Base-by-base conservation (phyloP, 2,113 vertebrate species). In the Pomatostomus ruficeps region DNA sequence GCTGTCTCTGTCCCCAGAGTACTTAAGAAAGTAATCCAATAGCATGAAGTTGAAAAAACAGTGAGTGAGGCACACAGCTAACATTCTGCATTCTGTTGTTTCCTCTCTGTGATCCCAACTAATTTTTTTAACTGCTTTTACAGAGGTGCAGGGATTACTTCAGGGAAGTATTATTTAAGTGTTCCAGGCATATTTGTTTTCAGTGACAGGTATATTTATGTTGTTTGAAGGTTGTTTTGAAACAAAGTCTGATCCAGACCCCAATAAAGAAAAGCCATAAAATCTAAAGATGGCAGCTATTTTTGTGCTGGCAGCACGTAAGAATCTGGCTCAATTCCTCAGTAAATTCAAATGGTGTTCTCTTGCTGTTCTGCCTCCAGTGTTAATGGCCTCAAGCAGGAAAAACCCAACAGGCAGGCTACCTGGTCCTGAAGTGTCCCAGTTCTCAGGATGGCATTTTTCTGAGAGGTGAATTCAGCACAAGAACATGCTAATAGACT, bases 1-100 rank as follows among this genome's bases (percentile, higher is more conserved):
- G 3, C 66, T 61, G 73, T 75, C n/a, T 89, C n/a, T 79, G 65
- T 91, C 86, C 89, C 94, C 43, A 83, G 93, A 87, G 91, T 57
- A 59, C 83, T 89, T 89, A 91, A 81, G 57, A 84, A 95, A 93
- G 84, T 93, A 94, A 95, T 89, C 65, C 61, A 85, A 84, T 63
- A 84, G 70, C n/a, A 0, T 35, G 16, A 84, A 93, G 87, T 84
- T 87, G 73, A 72, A 95, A 92, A 95, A 91, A 59, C 23, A 66
- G 36, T 21, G 62, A 73, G 26, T 1, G 2, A 80, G 48, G 65
- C 71, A 38, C 61, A 57, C 0, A 1, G 68, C 45, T 66, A 67
- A 59, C 8, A 3, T 83, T 66, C 42, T 83, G 31, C 20, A 2
- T 91, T 68, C n/a, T n/a, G 11, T 73, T 74, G 81, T 84, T 91